Base-by-base conservation (phyloP, 1,140 invertebrate species). In the Stratiolaelaps scimitus region DNA sequence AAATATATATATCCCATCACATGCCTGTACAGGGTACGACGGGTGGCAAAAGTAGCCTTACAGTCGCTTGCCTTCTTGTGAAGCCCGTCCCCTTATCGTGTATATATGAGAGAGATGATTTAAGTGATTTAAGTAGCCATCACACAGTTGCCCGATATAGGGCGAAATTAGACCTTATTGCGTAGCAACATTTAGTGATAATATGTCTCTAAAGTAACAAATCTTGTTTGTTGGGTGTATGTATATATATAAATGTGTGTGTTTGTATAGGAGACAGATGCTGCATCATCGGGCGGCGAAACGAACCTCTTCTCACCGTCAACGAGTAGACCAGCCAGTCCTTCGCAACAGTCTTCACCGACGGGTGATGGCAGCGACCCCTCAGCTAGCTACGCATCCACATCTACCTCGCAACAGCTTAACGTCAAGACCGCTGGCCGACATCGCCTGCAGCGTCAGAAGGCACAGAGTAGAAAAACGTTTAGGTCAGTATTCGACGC, bases 401-500 rank as follows among this genome's bases (percentile, higher is more conserved):
- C 47, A 46, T 64, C 67, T 40, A 68, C 69, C 30, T 69, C 68
- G 34, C 69, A 68, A 23, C 66, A 69, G 29, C 67, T 65, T 23
- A 68, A 70, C 23, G 23, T 65, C 10, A 66, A 69, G 26, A 65
- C 23, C 68, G 68, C 28, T 53, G 66, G 82, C 68, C 83, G 83
- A 69, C 87, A 88, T 69, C 81, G 89, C 20, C 81, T 95, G 53
- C 91, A 95, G 74, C 80, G 92, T 28, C 86, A 90, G 65, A 92
- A 92, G 79, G 90, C 88, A 20, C 89, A 92, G 75, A 93, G 89
- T 73, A 83, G 92, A 69, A 92, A 89, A 78, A 94, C 91, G 0
- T 94, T 95, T 77, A 83, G 90, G 67, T 83, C 26, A 20, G 53
- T 60, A 29, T 26, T 10, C 15, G 10, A 6, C 34, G 4, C 34